Conservation (phyloP, 2,113 vertebrate genomes). For the Nymphicus hollandicus region DNA sequence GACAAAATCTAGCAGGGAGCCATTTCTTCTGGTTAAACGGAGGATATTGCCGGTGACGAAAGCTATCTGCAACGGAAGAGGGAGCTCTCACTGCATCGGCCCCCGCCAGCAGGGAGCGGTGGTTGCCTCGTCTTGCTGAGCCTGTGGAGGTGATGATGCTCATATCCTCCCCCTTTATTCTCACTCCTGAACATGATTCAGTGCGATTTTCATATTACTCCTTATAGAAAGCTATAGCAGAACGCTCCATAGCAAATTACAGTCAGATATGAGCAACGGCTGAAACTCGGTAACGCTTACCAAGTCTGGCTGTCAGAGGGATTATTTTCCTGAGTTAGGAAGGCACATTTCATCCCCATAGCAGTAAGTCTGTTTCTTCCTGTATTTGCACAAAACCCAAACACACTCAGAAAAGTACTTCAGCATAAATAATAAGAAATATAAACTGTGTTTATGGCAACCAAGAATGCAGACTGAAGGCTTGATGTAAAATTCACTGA, state of each 20-base stretch:
- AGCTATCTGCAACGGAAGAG: slow-evolving; percentile 2
- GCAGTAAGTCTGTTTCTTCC: slow-evolving; percentile 5
- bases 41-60: rapidly evolving
- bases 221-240: not conserved
- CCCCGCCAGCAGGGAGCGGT: not conserved
- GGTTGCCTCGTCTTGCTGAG: not conserved
- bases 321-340: not conserved
- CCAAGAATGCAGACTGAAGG: not conserved
- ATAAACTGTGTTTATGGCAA: slow-evolving; percentile 20
- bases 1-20: not conserved
- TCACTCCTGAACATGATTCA: not conserved
- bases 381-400: not conserved
- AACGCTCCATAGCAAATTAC: not conserved
- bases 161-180: not conserved
- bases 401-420: not conserved
- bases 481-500: not conserved
- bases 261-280: not conserved
- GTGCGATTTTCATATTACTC: not conserved
- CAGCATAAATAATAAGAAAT: slow-evolving; percentile 22
- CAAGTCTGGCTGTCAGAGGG: not conserved
- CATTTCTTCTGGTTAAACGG: not conserved
- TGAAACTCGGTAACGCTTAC: not conserved
- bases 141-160: not conserved
- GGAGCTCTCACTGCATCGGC: slow-evolving; percentile 35
- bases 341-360: not conserved